phyloP scores from a whole-genome alignment of 2,113 vertebrate genomes.

The Antechinus flavipes region DNA sequence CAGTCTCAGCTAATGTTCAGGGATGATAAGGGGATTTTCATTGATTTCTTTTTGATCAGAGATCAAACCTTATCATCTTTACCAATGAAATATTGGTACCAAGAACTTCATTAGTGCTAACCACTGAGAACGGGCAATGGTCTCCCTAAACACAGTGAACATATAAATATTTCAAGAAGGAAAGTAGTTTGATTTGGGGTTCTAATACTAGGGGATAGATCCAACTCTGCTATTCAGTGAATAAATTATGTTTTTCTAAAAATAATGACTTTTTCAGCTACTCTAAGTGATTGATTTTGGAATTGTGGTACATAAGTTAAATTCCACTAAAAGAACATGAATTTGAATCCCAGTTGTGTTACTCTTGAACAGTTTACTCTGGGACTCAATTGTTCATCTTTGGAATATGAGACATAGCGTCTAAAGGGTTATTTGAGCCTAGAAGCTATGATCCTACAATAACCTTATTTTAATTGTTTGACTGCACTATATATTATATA shows the following conservation, averaged over 20 bases:
- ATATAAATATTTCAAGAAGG: not conserved
- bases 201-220: not conserved
- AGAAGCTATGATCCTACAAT: not conserved
- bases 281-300: not conserved
- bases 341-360: not conserved
- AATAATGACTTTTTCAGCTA: not conserved
- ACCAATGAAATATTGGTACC: slow-evolving; percentile 13
- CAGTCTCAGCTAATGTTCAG: slow-evolving; percentile 24
- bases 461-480: not conserved
- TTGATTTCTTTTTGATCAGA: slow-evolving; percentile 6
- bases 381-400: not conserved
- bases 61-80: slow-evolving; percentile 63
- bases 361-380: not conserved
- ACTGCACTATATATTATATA: slow-evolving; percentile 62
- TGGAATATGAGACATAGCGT: not conserved
- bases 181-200: not conserved
- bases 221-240: slow-evolving; percentile 18
- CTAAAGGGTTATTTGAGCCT: not conserved
- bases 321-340: not conserved
- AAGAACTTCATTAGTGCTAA: not conserved
- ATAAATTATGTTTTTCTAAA: slow-evolving; percentile 5
- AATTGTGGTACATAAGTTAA: not conserved
- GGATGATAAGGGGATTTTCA: slow-evolving; percentile 7
- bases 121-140: slow-evolving; percentile 13
- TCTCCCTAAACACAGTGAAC: slow-evolving; percentile 27